phyloP scores from a whole-genome alignment of 2,888 invertebrate genomes.

The Papilio demoleus region DNA sequence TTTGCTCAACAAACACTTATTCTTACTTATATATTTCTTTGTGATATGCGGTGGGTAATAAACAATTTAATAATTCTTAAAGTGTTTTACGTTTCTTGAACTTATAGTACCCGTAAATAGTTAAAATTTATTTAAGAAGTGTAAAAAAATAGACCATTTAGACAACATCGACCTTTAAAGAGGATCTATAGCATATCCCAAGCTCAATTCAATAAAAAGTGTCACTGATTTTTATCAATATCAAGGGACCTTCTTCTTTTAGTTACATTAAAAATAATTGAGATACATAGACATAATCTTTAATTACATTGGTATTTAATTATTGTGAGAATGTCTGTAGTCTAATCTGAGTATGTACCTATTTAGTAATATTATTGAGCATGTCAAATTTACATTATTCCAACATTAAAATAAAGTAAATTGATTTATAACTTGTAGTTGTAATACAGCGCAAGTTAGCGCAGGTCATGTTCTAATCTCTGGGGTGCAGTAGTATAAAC shows the following conservation, averaged over 20 bases:
- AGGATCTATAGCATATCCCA: not conserved
- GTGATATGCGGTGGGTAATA: slow-evolving; percentile 11
- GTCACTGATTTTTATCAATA: not conserved
- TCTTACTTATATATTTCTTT: not conserved
- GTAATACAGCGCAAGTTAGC: too few relatives aligned
- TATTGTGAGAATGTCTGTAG: not conserved
- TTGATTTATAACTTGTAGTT: too few relatives aligned
- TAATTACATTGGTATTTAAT: too few relatives aligned
- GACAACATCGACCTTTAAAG: not conserved
- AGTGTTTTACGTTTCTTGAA: not conserved
- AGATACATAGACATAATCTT: not conserved
- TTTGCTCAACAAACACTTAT: slow-evolving; percentile 17
- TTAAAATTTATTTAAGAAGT: not conserved
- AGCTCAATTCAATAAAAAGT: not conserved
- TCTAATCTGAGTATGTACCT: not conserved
- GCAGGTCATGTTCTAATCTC: too few relatives aligned
- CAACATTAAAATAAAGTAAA: too few relatives aligned
- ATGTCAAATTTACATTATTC: too few relatives aligned
- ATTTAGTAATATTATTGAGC: not conserved
- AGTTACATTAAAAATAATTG: not conserved
- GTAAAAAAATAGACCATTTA: not conserved
- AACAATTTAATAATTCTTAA: slow-evolving; percentile 2
- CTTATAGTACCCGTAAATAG: slow-evolving; percentile 6
- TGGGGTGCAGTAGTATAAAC: too few relatives aligned
- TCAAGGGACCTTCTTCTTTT: not conserved